Evolutionary conservation across 2,888 invertebrate species (phyloP).

Genomic region (Eupithecia tripunctaria): DNA sequence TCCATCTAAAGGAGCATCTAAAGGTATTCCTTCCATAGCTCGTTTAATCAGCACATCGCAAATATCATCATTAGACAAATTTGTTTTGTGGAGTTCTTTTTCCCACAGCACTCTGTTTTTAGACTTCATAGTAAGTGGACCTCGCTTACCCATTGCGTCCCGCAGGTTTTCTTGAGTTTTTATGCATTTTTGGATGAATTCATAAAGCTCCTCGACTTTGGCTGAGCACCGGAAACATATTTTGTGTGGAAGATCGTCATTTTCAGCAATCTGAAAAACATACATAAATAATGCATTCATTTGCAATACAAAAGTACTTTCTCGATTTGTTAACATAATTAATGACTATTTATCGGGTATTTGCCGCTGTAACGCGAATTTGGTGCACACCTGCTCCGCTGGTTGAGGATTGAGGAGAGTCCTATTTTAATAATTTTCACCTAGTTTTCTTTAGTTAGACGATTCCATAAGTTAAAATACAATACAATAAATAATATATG

Average conservation of each 20-base stretch:
- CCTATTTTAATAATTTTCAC: too few relatives aligned
- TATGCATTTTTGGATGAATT: conserved; percentile 78
- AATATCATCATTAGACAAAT: conserved; percentile 78
- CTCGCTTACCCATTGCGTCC: conserved; percentile 61
- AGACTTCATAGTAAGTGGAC: conserved; percentile 57
- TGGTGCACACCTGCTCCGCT: too few relatives aligned
- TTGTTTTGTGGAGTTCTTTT: conserved; percentile 71
- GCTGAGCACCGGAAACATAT: conserved; percentile 82
- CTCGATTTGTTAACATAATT: too few relatives aligned
- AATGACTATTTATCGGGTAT: too few relatives aligned
- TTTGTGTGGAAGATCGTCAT: conserved; percentile 81
- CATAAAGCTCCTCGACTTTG: conserved; percentile 78
- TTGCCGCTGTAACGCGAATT: too few relatives aligned
- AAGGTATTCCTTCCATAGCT: conserved; percentile 74
- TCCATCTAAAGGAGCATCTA: conserved; percentile 45
- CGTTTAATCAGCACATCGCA: conserved; percentile 78
- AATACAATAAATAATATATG: too few relatives aligned
- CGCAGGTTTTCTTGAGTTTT: conserved; percentile 72
- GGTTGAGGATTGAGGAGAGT: too few relatives aligned
- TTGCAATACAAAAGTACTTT: too few relatives aligned
- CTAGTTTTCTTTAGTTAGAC: too few relatives aligned
- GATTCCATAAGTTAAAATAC: too few relatives aligned
- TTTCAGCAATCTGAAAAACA: conserved; percentile 74
- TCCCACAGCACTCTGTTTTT: conserved; percentile 73
- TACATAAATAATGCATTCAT: background rate